Evolutionary conservation across 2,797 vertebrate species (phyloP).

Genomic region (Dendrocincla fuliginosa): DNA sequence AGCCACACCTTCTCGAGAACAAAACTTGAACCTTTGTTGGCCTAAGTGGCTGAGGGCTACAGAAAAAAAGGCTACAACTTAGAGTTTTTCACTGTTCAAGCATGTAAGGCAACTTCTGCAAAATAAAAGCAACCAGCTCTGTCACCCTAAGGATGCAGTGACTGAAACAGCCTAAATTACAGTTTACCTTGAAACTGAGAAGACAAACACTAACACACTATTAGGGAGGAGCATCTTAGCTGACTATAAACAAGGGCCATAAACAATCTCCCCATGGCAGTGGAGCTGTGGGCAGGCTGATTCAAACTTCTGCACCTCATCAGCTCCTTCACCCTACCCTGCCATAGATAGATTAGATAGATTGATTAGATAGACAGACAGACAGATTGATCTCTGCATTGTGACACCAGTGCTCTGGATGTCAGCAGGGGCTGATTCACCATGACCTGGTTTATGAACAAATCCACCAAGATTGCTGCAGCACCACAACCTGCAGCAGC

Average conservation of each 20-base stretch:
- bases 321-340: neutral
- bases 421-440: neutral
- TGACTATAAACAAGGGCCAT: neutral
- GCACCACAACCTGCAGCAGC: neutral
- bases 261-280: neutral
- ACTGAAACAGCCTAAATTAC: neutral
- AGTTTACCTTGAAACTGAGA: neutral
- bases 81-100: neutral
- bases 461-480: neutral
- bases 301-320: neutral
- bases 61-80: neutral
- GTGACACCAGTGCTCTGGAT: neutral
- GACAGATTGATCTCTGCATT: neutral
- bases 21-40: neutral
- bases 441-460: neutral
- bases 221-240: neutral
- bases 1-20: neutral
- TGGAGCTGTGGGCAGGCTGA: neutral
- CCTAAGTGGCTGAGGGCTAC: neutral
- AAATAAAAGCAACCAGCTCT: neutral
- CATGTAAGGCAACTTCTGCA: neutral
- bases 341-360: neutral
- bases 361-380: neutral
- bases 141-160: neutral
- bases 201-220: neutral